Conservation (phyloP, 1,140 invertebrate genomes). For the Papilio glaucus region DNA sequence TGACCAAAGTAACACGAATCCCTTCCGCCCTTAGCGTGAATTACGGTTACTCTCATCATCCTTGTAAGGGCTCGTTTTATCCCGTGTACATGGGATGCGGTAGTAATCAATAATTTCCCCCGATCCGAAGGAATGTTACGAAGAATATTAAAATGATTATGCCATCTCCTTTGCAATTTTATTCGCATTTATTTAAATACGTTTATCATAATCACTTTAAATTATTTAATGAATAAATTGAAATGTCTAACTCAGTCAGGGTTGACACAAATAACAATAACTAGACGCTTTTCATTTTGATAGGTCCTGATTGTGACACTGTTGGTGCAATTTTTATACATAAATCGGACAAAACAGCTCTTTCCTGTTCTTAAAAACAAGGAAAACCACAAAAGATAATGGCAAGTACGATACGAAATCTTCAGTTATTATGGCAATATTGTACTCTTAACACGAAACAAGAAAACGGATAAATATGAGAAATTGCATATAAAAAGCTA, state of each 20-base stretch:
- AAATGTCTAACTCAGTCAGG: too few relatives aligned
- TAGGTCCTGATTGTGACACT: too few relatives aligned
- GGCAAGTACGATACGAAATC: neutral
- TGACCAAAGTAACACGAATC: constrained; percentile 17
- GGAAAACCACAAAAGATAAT: neutral
- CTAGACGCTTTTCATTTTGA: too few relatives aligned
- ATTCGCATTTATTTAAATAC: too few relatives aligned
- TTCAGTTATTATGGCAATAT: neutral
- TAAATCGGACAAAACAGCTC: too few relatives aligned
- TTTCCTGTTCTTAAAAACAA: neutral
- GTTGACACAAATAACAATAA: too few relatives aligned
- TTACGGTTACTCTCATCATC: constrained; percentile 19
- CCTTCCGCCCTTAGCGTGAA: constrained; percentile 20
- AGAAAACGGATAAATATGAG: neutral
- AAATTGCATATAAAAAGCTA: neutral
- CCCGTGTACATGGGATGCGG: neutral
- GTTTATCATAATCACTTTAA: neutral
- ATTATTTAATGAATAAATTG: neutral
- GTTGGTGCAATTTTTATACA: too few relatives aligned
- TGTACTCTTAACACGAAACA: neutral
- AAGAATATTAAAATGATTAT: neutral
- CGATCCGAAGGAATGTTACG: neutral
- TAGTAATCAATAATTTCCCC: neutral
- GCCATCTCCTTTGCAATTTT: neutral
- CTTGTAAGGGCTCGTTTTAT: constrained; percentile 14